Evolutionary conservation across 2,113 vertebrate species (phyloP), one percentile per base, ranked within the genome.

Genomic region (Tilapia sparmanii): DNA sequence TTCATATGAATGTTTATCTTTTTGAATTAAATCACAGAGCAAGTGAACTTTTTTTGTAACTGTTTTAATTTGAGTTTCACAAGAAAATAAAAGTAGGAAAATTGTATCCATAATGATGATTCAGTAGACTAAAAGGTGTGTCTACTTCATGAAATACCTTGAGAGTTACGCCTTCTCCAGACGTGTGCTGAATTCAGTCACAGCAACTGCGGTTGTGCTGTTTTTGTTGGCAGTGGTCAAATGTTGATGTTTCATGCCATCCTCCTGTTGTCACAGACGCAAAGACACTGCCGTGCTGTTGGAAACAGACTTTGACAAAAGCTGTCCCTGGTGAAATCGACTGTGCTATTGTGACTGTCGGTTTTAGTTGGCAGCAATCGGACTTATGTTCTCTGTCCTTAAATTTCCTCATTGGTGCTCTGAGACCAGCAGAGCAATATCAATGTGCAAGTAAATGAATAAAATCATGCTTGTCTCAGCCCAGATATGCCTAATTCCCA

Each of bases 221-320:
- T 83, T 88, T 85, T 79, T 76, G 53, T 57, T 88, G 83, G 80
- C 86, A 45, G 53, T 16, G 26, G 26, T 38, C 6, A 11, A 50
- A 87, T 86, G 86, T 93, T 91, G 85, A 84, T 47, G 55, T 89
- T 91, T 83, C 57, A 18, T 19, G 18, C 80, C 84, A 76, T 86
- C 68, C n/a, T 35, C 22, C 57, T 40, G 88, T 90, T 89, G 59
- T 82, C 59, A 73, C 80, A 84, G 73, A 50, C 24, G 24, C 2
- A 45, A n/a, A 82, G 59, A 42, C 8, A n/a, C 61, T 54, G 79
- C 8, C 7, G 7, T 63, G 82, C 80, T 61, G 82, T 35, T n/a
- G 42, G 78, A 84, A 52, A 82, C 47, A 19, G 40, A 84, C 13
- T 35, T 68, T 18, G 54, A 53, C n/a, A 42, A 81, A 85, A 78